phyloP scores from a whole-genome alignment of 2,888 invertebrate genomes.

The Lottia gigantea region DNA sequence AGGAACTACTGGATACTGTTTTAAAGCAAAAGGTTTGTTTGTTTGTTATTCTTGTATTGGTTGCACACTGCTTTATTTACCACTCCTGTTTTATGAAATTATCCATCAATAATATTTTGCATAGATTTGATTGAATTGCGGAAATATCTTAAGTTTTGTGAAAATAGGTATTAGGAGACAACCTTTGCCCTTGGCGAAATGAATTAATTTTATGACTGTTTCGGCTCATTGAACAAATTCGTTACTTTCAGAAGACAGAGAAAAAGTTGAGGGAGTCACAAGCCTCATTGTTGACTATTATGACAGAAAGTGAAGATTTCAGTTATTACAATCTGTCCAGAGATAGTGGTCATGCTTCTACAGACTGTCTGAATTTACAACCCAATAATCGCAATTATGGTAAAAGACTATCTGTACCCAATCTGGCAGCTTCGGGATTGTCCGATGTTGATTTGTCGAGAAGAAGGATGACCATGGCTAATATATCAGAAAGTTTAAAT shows the following conservation, averaged over 20 bases:
- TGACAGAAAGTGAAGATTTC: conserved; percentile 24
- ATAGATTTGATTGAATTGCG: too few relatives aligned
- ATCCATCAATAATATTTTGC: too few relatives aligned
- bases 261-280: conserved; percentile 34
- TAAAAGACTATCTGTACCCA: conserved; percentile 30
- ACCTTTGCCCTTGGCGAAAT: neutral
- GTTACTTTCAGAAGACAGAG: conserved; percentile 24
- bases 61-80: too few relatives aligned
- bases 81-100: too few relatives aligned
- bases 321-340: conserved; percentile 1
- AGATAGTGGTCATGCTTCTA: conserved; percentile 19
- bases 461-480: conserved; percentile 23
- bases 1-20: conserved; percentile 41
- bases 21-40: conserved; percentile 37
- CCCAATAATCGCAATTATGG: neutral
- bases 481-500: conserved; percentile 10
- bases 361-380: neutral
- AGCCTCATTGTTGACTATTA: conserved; percentile 33
- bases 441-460: neutral
- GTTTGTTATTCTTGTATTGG: neutral
- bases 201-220: neutral
- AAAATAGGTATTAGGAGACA: too few relatives aligned
- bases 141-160: too few relatives aligned
- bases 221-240: neutral
- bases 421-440: conserved; percentile 17